Conservation (phyloP, 2,113 vertebrate genomes). For the Syrmaticus mikado region DNA sequence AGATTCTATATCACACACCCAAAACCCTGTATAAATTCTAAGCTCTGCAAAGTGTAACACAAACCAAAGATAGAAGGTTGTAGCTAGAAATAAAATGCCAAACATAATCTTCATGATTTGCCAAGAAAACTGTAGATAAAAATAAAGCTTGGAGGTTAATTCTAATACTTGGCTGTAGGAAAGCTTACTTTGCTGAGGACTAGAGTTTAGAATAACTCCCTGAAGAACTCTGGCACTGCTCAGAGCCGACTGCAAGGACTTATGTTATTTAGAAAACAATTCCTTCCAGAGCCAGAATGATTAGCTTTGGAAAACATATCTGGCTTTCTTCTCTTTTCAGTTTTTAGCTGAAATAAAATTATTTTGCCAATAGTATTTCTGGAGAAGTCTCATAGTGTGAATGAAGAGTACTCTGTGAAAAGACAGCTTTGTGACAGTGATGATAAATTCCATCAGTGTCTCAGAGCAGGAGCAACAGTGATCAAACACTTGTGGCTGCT, state of each 20-base stretch:
- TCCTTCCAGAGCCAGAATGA: conserved; percentile 8
- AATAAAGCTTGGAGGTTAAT: conserved; percentile 54
- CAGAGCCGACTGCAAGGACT: conserved; percentile 22
- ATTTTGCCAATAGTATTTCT: not conserved
- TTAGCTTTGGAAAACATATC: conserved; percentile 13
- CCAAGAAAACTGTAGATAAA: conserved; percentile 67
- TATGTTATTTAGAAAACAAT: conserved; percentile 24
- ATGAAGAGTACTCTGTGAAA: not conserved
- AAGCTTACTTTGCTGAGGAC: conserved; percentile 46
- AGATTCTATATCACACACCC: conserved; percentile 18
- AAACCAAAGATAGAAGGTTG: conserved; percentile 47
- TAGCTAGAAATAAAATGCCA: conserved; percentile 32
- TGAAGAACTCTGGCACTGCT: not conserved
- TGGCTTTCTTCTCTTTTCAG: not conserved
- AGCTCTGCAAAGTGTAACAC: conserved; percentile 17
- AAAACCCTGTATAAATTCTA: conserved; percentile 16
- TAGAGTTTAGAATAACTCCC: conserved; percentile 48
- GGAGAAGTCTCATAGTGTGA: not conserved
- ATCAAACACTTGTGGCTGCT: not conserved
- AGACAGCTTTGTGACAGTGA: not conserved
- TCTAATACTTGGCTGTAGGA: conserved; percentile 48
- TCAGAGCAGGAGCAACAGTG: not conserved
- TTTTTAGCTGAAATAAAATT: conserved; percentile 4
- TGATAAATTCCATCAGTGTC: not conserved
- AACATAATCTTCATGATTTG: conserved; percentile 39